Conservation (phyloP, 2,797 vertebrate species). For the Falco cherrug region DNA sequence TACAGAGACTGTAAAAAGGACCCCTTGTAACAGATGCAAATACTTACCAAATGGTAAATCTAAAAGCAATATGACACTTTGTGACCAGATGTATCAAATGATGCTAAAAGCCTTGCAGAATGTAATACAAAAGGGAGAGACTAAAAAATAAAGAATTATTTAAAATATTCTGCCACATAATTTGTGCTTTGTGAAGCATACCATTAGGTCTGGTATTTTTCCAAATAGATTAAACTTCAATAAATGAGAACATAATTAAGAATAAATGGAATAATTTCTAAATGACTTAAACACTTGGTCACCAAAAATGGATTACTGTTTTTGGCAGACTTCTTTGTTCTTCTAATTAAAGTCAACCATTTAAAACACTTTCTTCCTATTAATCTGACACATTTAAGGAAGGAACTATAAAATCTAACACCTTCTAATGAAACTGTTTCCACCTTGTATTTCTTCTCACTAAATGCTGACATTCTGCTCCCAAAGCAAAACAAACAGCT, state of each 20-base stretch:
- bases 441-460: not conserved
- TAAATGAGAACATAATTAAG: conserved; percentile 33
- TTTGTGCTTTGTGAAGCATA: not conserved
- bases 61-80: conserved; percentile 16
- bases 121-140: not conserved
- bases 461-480: conserved; percentile 29
- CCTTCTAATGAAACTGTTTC: conserved; percentile 45
- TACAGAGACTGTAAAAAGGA: conserved; percentile 58
- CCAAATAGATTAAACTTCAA: not conserved
- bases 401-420: conserved; percentile 45
- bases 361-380: conserved; percentile 48
- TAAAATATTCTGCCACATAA: not conserved
- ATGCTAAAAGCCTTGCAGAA: not conserved
- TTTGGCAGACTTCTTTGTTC: conserved; percentile 28
- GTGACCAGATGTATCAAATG: not conserved
- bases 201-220: not conserved
- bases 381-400: conserved; percentile 49
- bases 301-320: conserved; percentile 49
- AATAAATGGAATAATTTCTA: conserved; percentile 47
- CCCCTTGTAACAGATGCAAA: conserved; percentile 59
- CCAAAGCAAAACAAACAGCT: not conserved
- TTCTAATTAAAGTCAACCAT: conserved; percentile 59
- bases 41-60: conserved; percentile 52
- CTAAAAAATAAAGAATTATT: not conserved
- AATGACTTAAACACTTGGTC: not conserved